Evolutionary conservation across 2,113 vertebrate genomes (phyloP).

Genomic region (Myrmophylax atrothorax): DNA sequence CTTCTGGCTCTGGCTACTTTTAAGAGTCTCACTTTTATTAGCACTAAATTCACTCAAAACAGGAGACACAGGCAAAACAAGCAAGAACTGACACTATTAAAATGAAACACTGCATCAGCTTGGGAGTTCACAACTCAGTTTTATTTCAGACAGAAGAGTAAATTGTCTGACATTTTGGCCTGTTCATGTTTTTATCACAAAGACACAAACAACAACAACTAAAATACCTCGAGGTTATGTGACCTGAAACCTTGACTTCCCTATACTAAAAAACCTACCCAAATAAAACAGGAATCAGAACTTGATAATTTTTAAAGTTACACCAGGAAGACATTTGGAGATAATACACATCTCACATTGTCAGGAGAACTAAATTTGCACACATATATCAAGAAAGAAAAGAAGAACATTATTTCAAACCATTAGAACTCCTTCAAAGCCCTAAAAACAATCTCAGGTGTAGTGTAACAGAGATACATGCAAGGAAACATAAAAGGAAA

Average conservation of each 20-base stretch:
- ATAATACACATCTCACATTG: background rate
- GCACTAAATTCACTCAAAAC: conserved; percentile 50
- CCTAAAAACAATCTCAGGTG: background rate
- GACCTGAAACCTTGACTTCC: conserved; percentile 10
- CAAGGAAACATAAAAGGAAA: conserved; percentile 4
- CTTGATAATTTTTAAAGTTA: background rate
- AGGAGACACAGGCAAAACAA: background rate
- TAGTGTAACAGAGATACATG: background rate
- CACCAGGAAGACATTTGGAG: background rate
- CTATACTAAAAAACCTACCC: background rate
- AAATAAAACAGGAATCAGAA: background rate
- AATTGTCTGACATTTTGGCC: conserved; percentile 44
- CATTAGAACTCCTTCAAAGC: background rate
- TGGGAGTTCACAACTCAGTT: conserved; percentile 43
- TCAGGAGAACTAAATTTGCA: background rate
- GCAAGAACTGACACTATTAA: conserved; percentile 36
- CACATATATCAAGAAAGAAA: background rate
- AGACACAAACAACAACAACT: background rate
- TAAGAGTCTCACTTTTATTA: conserved; percentile 52
- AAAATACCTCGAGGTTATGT: background rate
- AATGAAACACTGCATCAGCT: conserved; percentile 41
- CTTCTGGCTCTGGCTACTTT: background rate
- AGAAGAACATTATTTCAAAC: background rate
- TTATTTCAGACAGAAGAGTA: conserved; percentile 49
- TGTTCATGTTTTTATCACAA: conserved; percentile 12